Evolutionary conservation across 2,888 invertebrate genomes (phyloP).

Genomic region (Busseola fusca): DNA sequence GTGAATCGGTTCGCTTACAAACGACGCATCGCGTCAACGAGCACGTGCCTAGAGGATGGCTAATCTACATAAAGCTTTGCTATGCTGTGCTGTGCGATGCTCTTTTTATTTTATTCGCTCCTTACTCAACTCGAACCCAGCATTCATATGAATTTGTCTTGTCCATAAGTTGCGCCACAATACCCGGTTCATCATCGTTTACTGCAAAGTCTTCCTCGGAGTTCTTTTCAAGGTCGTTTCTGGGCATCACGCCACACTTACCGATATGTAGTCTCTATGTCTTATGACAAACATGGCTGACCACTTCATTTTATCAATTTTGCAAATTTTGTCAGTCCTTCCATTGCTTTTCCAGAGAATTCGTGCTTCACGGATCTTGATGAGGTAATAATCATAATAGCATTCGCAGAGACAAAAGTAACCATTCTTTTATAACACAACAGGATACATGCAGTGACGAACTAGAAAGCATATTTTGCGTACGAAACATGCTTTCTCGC

Average conservation of each 20-base stretch:
- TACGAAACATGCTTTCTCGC: neutral
- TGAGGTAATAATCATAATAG: neutral
- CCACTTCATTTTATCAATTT: neutral
- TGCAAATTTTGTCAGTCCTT: neutral
- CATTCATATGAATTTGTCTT: no score
- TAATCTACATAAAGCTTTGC: constrained; percentile 36
- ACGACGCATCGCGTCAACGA: constrained; percentile 73
- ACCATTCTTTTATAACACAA: neutral
- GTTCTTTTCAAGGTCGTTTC: neutral
- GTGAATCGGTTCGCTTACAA: constrained; percentile 74
- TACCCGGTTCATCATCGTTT: neutral
- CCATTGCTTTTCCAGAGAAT: neutral
- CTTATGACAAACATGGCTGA: neutral
- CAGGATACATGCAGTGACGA: no score
- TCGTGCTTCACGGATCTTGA: no score
- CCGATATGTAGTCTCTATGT: neutral
- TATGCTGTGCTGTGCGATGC: neutral
- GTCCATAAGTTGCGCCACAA: neutral
- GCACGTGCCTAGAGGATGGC: constrained; percentile 53
- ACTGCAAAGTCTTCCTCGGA: neutral
- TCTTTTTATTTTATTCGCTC: neutral
- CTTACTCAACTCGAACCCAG: neutral
- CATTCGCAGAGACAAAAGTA: no score
- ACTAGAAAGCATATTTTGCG: no score
- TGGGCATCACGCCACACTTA: neutral